A percentile compares a stretch with the other conserved stretches of the same genome.
These are phyloP conservation scores for Alexandromys fortis DNA, from an alignment of 2,113 vertebrate genomes.

Conservation along the genomic window DNA sequence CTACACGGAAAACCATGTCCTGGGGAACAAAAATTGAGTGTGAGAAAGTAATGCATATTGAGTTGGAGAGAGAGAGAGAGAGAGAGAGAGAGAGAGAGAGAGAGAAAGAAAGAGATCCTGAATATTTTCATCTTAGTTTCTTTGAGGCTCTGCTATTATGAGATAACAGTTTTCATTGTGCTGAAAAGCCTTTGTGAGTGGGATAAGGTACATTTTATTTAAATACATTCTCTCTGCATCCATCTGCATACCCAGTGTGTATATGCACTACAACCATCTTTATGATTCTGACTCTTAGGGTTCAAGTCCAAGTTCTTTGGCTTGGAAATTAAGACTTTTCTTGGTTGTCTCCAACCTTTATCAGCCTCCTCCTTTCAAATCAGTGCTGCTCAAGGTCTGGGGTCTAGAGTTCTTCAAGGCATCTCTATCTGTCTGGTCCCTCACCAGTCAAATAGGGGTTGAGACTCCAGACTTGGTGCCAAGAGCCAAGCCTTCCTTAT, in stretches of 20 bases:
- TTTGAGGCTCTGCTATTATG: not conserved
- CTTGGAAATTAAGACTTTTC: not conserved
- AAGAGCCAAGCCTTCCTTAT: not conserved
- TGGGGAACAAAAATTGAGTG: not conserved
- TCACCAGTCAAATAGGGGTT: not conserved
- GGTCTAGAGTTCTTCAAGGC: not conserved
- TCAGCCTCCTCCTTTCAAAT: not conserved
- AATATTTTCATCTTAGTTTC: not conserved
- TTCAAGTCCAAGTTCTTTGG: not conserved
- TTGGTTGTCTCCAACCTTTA: not conserved
- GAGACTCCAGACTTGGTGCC: not conserved
- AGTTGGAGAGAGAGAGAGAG: not conserved
- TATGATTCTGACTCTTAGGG: not conserved
- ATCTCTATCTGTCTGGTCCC: not conserved
- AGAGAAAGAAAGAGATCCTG: not conserved
- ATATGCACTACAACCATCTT: not conserved
- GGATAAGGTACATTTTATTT: not conserved
- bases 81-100: not conserved
- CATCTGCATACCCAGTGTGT: not conserved
- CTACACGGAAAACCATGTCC: not conserved
- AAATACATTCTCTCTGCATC: rapidly evolving
- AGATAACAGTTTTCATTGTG: not conserved
- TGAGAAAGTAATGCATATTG: not conserved
- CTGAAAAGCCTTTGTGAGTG: not conserved
- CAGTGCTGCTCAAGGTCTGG: not conserved